These are phyloP conservation scores for Synanthedon myopaeformis DNA, from an alignment of 2,888 invertebrate genomes.

Conservation along the genomic window DNA sequence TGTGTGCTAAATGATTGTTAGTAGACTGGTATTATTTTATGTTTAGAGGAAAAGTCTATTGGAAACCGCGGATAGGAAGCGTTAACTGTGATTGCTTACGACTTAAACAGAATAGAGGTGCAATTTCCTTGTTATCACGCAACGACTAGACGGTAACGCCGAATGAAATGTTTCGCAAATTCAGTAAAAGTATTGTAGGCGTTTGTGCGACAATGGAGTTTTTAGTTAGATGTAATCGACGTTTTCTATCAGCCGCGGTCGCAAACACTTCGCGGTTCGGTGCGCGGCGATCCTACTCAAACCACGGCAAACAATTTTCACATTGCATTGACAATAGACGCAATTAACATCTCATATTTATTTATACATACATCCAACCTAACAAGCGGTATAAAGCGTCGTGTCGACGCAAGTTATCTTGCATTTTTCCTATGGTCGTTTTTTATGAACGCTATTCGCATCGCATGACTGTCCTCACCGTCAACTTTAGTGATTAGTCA, in stretches of 20 bases:
- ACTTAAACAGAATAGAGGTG: slow-evolving; percentile 9
- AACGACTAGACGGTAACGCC: slow-evolving; percentile 38
- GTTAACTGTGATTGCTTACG: not conserved
- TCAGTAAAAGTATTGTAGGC: slow-evolving; percentile 60
- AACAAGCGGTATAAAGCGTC: slow-evolving; percentile 7
- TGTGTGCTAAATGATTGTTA: too few species aligned
- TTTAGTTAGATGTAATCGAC: slow-evolving; percentile 58
- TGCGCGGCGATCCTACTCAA: slow-evolving; percentile 26
- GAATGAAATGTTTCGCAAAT: slow-evolving; percentile 56
- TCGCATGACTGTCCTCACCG: slow-evolving; percentile 27
- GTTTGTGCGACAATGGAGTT: slow-evolving; percentile 51
- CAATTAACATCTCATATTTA: not conserved
- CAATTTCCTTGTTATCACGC: slow-evolving; percentile 49
- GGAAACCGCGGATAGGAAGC: not conserved
- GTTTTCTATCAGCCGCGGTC: slow-evolving; percentile 67
- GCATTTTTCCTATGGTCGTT: slow-evolving; percentile 36
- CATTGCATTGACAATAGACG: slow-evolving; percentile 8
- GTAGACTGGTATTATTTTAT: too few species aligned
- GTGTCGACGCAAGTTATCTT: slow-evolving; percentile 19
- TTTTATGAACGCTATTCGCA: slow-evolving; percentile 18
- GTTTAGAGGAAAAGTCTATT: too few species aligned
- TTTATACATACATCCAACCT: not conserved
- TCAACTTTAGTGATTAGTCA: slow-evolving; percentile 34
- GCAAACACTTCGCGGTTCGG: slow-evolving; percentile 55
- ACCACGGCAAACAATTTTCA: slow-evolving; percentile 23